Base-by-base conservation (phyloP, 2,888 invertebrate species). In the Cheilosia variabilis region DNA sequence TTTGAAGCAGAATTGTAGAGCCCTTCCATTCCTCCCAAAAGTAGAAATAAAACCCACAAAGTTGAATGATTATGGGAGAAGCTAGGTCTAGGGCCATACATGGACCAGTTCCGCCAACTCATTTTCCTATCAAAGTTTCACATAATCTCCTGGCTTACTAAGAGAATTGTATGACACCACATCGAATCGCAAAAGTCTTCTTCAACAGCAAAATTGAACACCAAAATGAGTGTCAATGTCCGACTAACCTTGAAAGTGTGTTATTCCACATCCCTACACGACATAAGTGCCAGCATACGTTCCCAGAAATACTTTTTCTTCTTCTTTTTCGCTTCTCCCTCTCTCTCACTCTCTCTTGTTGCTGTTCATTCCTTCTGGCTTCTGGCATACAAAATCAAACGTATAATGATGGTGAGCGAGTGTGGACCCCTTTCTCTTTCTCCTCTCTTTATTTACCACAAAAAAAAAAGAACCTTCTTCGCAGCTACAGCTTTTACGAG, bases 211-310 rank as follows among this genome's bases (percentile, higher is more conserved):
- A 72, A 63, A 31, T 75, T 73, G 45, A 73, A 69, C 57, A 69
- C 62, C 77, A 63, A 80, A 79, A 84, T 63, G 22, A 91, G 90
- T 91, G 92, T 92, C 92, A 92, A 92, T 91, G 92, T 89, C 91
- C 92, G 91, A 92, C 91, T 91, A 92, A 92, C 92, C 92, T 92
- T 92, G 92, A 91, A 92, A 92, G 91, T 71, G 50, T 71, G 65
- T 69, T 58, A 71, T 80, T 66, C 80, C 43, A 71, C 80, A 80
- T 86, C 80, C 86, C 86, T 81, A 76, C 60, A 71, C 27, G 27
- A 27, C 76, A 63, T 41, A 63, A 81, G 19, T 31, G 57, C 63
- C 52, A 68, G 66, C 66, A 55, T 68, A 50, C 78, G 66, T 73
- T 73, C 73, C 55, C 55, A 53, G 65, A 55, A 53, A 37, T 37